Conservation (phyloP, 1,140 invertebrate genomes). For the Elysia chlorotica region DNA sequence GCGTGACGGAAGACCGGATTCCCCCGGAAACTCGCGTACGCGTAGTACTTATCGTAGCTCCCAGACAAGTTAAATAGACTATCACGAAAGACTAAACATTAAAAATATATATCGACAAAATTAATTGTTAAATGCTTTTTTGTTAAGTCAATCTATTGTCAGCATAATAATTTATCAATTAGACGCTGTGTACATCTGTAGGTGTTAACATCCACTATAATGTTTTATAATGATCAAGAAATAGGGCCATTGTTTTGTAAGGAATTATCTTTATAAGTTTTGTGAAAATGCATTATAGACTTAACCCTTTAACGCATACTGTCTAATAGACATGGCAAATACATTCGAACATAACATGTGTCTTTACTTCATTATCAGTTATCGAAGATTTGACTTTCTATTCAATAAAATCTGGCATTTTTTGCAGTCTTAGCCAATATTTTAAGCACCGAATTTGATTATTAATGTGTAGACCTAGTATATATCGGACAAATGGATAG, state of each 20-base stretch:
- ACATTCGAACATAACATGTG: no score
- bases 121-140: no score
- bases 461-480: neutral
- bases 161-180: no score
- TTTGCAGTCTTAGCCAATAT: neutral
- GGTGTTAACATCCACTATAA: no score
- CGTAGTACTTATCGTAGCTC: no score
- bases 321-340: neutral
- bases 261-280: neutral
- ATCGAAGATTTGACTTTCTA: neutral
- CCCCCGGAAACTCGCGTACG: no score
- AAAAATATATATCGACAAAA: no score
- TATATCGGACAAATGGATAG: neutral
- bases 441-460: neutral
- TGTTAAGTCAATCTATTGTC: no score
- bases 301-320: neutral
- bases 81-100: no score
- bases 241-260: neutral
- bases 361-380: neutral
- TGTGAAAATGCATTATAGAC: neutral
- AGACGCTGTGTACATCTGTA: no score
- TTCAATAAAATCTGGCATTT: neutral
- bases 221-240: neutral
- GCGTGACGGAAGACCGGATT: no score
- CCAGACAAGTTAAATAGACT: no score